Percentiles rank a stretch among this genome's conserved stretches.
phyloP scores from a whole-genome alignment of 2,113 vertebrate genomes.

The Porphyrio hochstetteri region DNA sequence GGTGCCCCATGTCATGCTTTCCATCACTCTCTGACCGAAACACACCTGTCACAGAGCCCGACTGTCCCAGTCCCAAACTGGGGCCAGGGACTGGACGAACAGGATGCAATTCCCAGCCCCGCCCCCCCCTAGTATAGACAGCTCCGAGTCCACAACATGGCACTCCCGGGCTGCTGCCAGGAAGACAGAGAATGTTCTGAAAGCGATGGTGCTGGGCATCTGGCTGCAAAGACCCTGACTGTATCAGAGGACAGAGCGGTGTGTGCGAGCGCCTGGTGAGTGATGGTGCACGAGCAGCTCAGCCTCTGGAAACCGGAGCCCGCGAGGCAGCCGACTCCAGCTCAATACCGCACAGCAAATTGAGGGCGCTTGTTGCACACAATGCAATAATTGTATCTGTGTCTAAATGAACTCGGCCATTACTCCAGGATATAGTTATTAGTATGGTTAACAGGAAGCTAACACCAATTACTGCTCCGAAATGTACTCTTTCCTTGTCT shows the following conservation, averaged over 20 bases:
- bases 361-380: constrained; percentile 51
- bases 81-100: not conserved
- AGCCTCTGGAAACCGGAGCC: not conserved
- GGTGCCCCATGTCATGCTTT: not conserved
- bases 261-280: not conserved
- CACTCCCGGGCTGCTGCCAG: not conserved
- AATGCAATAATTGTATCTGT: constrained; percentile 40
- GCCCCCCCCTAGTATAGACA: too few relatives aligned
- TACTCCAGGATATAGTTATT: constrained; percentile 35
- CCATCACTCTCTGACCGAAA: not conserved
- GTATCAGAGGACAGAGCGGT: not conserved
- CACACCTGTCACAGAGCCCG: not conserved
- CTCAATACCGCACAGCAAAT: constrained; percentile 4
- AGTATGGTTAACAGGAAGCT: constrained; percentile 34
- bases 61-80: not conserved
- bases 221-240: not conserved
- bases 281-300: not conserved
- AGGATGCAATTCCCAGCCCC: not conserved
- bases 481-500: constrained; percentile 32
- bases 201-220: not conserved
- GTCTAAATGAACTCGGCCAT: constrained; percentile 24
- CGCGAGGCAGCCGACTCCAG: not conserved
- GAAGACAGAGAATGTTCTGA: not conserved
- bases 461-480: constrained; percentile 15
- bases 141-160: rapidly evolving